A percentile compares a stretch with the other conserved stretches of the same genome.
Evolutionary conservation across 2,888 invertebrate genomes (phyloP).

Genomic region (Hermaeophaga mercurialis): DNA sequence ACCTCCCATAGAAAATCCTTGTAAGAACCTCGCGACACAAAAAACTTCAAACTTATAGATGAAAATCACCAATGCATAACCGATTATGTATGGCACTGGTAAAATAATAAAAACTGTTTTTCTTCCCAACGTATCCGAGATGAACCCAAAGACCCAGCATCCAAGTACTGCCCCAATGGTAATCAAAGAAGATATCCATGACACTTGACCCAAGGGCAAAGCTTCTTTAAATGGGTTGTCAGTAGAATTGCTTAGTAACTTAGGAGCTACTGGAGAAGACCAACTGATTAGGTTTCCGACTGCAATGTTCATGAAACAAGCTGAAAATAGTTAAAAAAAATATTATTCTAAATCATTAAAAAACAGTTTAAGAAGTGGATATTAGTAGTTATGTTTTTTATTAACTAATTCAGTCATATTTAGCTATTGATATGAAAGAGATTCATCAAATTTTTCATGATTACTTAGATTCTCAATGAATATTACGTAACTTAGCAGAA

Average conservation of each 20-base stretch:
- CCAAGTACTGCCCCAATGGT: not conserved
- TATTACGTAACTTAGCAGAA: too few species aligned
- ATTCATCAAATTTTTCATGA: too few species aligned
- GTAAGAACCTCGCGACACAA: not conserved
- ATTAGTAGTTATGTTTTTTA: too few species aligned
- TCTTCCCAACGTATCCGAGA: not conserved
- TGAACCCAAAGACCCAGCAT: not conserved
- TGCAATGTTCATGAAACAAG: not conserved
- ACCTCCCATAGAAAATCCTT: slow-evolving; percentile 5
- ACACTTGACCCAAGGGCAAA: not conserved
- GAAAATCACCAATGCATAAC: not conserved
- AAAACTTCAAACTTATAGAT: not conserved
- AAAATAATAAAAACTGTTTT: not conserved
- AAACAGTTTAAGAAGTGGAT: too few species aligned
- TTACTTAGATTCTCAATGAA: too few species aligned
- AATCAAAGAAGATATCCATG: not conserved
- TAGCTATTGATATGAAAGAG: too few species aligned
- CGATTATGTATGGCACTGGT: not conserved
- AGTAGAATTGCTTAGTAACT: not conserved
- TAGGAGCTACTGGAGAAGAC: not conserved
- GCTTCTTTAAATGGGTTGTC: not conserved
- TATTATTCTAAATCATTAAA: too few species aligned
- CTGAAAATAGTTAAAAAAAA: too few species aligned
- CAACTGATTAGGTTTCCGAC: not conserved
- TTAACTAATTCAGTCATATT: too few species aligned